Evolutionary conservation across 2,888 invertebrate species (phyloP), one percentile per base, ranked within the genome.

Genomic region (Rotaria sp.): DNA sequence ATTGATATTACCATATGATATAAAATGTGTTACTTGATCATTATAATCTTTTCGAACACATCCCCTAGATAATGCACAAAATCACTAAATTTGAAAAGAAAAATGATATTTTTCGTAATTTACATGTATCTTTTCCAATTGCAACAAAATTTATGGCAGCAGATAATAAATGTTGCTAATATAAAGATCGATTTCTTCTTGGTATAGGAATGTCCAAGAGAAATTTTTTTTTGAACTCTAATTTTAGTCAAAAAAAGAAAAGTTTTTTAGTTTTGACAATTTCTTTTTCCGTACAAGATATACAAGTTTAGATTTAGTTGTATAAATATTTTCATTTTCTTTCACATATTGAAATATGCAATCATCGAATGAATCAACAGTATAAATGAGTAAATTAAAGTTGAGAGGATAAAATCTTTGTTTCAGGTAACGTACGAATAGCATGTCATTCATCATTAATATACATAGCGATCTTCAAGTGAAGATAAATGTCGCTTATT

Each of bases 61-160:
- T 85, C 97, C 97, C 96, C 96, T 97, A 97, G 97, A 91, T 95
- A 94, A 93, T 97, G 97, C 89, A 97, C 95, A 91, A 96, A 93
- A 89, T 94, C 94, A 85, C 87, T 80, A 80, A 80, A 88, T 74
- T 55, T 26, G 35, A 38, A 8, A 4, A 41, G 24, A 30, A 35
- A 15, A 18, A 18, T 21, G 1, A 10, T 26, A 41, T 38, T 75
- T 57, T 57, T 24, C 3, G 11, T n/a, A 24, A 15, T 35, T 18
- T 80, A 80, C 80, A 24, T 80, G 41, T 80, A 45, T 80, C 80
- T 45, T 11, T 26, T 26, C 80, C 45, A 41, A 80, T 45, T 1
- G 26, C 80, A 26, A 80, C 80, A 45, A 80, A 80, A n/a, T 45
- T 45, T 11, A 80, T 80, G 4, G 45, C 80, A 80, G 80, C 45